Evolutionary conservation across 1,140 invertebrate species (phyloP).

Genomic region (Drosophila willistoni): DNA sequence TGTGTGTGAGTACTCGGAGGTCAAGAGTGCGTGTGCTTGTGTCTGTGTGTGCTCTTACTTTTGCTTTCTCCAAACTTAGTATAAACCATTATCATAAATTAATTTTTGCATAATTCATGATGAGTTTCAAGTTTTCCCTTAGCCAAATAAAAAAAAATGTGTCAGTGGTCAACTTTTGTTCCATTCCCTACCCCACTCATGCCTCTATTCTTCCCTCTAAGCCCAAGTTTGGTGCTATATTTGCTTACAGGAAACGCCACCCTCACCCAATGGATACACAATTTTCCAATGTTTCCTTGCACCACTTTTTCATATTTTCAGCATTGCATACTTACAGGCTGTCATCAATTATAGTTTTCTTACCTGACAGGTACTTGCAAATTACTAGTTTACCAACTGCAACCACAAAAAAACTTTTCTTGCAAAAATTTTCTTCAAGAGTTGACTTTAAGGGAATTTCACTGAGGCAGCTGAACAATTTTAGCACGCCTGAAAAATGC

Average conservation of each 20-base stretch:
- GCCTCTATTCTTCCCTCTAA: too few species aligned
- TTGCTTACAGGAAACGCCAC: slow-evolving; percentile 39
- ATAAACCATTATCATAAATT: slow-evolving; percentile 59
- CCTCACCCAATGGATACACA: slow-evolving; percentile 60
- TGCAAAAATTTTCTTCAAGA: slow-evolving; percentile 15
- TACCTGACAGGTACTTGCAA: slow-evolving; percentile 24
- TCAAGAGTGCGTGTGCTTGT: slow-evolving; percentile 33
- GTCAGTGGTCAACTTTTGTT: slow-evolving; percentile 45
- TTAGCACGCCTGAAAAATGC: slow-evolving; percentile 69
- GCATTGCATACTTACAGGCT: slow-evolving; percentile 23
- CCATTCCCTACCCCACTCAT: not conserved
- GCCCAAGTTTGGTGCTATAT: slow-evolving; percentile 34
- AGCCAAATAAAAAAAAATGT: slow-evolving; percentile 22
- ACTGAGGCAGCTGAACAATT: slow-evolving; percentile 37
- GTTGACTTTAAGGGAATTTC: slow-evolving; percentile 25
- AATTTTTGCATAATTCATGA: slow-evolving; percentile 51
- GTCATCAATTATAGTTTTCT: not conserved
- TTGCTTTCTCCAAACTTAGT: slow-evolving; percentile 42
- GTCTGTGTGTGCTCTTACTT: slow-evolving; percentile 36
- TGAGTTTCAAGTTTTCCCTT: slow-evolving; percentile 15
- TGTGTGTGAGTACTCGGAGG: slow-evolving; percentile 19
- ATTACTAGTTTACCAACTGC: not conserved
- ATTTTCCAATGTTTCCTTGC: slow-evolving; percentile 53
- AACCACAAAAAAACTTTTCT: slow-evolving; percentile 4
- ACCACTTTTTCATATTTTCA: not conserved